Evolutionary conservation across 2,888 invertebrate genomes (phyloP).

Genomic region (Ophioninae sp.): DNA sequence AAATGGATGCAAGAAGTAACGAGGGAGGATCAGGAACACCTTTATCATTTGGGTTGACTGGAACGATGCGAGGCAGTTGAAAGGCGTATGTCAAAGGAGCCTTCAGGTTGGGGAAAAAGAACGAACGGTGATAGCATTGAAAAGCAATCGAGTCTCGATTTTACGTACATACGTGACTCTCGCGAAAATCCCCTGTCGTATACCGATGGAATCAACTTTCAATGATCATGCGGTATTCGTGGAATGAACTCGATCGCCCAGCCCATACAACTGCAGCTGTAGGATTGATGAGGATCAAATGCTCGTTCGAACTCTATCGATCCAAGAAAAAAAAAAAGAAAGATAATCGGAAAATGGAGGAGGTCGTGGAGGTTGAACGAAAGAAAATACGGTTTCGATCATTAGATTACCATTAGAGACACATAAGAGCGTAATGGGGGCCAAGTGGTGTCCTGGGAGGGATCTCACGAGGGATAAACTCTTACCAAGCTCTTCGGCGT

Average conservation of each 20-base stretch:
- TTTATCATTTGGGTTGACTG: conserved; percentile 7
- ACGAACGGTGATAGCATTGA: conserved; percentile 73
- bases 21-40: conserved; percentile 35
- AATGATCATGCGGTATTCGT: conserved; percentile 72
- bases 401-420: conserved; percentile 54
- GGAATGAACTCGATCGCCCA: conserved; percentile 65
- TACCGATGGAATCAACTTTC: conserved; percentile 71
- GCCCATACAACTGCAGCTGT: conserved; percentile 61
- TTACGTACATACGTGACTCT: conserved; percentile 63
- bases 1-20: not conserved
- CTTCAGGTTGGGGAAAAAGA: conserved; percentile 50
- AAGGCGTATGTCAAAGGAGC: conserved; percentile 20
- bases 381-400: conserved; percentile 36
- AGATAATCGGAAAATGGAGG: conserved; percentile 33
- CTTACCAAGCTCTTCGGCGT: conserved; percentile 44
- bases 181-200: conserved; percentile 62
- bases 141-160: conserved; percentile 69
- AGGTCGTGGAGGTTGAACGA: conserved; percentile 31
- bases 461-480: conserved; percentile 49
- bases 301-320: conserved; percentile 45
- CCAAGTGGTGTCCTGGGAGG: conserved; percentile 45
- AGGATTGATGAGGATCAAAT: conserved; percentile 70
- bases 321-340: conserved; percentile 1
- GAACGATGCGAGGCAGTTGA: conserved; percentile 36
- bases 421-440: conserved; percentile 32